A percentile compares a stretch with the other conserved stretches of the same genome.
These are phyloP conservation scores for Pristionchus exspectatus DNA, from an alignment of 2,888 invertebrate genomes.

Conservation along the genomic window DNA sequence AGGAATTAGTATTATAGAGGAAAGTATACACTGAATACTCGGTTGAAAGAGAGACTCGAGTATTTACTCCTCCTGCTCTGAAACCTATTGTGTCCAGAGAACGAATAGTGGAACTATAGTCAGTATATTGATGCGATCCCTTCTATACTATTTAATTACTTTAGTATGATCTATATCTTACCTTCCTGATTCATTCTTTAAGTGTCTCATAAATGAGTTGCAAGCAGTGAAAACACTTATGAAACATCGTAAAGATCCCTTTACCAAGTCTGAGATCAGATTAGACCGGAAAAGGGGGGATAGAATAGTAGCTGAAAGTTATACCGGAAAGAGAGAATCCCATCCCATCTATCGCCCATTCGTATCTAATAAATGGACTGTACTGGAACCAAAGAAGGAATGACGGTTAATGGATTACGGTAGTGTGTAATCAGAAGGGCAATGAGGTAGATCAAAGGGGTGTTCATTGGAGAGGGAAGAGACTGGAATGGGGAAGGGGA, in stretches of 20 bases:
- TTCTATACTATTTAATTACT: neutral
- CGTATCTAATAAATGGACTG: constrained; percentile 6
- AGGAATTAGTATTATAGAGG: neutral
- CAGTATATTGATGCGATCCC: neutral
- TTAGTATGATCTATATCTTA: neutral
- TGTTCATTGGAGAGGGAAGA: neutral
- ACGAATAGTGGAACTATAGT: neutral
- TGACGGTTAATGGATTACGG: neutral
- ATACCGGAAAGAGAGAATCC: constrained; percentile 41
- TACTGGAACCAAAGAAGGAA: neutral
- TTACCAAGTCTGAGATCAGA: constrained; percentile 15
- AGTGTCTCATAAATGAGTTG: constrained; percentile 5
- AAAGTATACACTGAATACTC: constrained; percentile 21
- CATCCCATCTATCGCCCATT: constrained; percentile 28
- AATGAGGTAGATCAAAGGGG: constrained; percentile 40
- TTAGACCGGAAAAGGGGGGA: constrained; percentile 30
- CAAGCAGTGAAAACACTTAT: neutral
- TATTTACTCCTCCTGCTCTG: constrained; percentile 12
- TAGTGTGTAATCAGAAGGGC: constrained; percentile 29
- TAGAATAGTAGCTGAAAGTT: constrained; percentile 7
- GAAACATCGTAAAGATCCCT: neutral
- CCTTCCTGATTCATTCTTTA: constrained; percentile 18
- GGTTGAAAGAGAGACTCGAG: constrained; percentile 4
- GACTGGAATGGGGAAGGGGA: constrained; percentile 18
- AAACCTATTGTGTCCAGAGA: constrained; percentile 12